Evolutionary conservation across 2,888 invertebrate genomes (phyloP), one percentile per base, ranked within the genome.

Genomic region (Alviniconcha strummeri): DNA sequence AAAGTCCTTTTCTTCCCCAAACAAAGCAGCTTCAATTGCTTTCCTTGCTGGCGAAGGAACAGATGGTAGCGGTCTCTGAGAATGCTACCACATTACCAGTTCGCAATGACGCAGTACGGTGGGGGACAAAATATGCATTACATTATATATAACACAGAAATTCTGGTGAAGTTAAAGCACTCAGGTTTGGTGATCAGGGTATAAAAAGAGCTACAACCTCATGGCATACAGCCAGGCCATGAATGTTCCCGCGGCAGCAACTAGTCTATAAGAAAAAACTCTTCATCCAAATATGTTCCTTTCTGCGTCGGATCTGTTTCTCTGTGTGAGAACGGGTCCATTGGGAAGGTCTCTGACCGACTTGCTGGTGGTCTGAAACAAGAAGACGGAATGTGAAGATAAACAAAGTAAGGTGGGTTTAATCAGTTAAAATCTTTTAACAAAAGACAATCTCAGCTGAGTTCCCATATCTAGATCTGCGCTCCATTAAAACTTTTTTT

Each of bases 271-370:
- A 91, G 86, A 85, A 91, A 92, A 87, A 92, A 92, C 80, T 92
- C 91, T 84, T 92, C 92, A 85, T 92, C 92, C 36, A 92, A 87
- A 55, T 90, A 90, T 11, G 91, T 90, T 54, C 89, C 86, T 36
- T 87, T 86, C 69, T 85, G 87, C 17, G 86, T 86, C 17, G 88
- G 87, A 11, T 89, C 85, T 56, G 89, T 88, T 55, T 88, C 87
- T 8, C 85, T 86, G 78, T 74, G 81, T 4, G 90, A 89, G 81
- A 89, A 90, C 76, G 89, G 88, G 82, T 91, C 90, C 19, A 88
- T 75, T 11, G 92, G 92, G 85, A 92, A 91, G 8, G 92, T 91
- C 84, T 92, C 91, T 52, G 92, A 92, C 64, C 92, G 84, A 36
- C 88, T 89, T 56, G 52, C 54, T 74, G 72, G 72, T 5, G 80